Base-by-base conservation (phyloP, 1,140 invertebrate species). In the Plectrocnemia conspersa region DNA sequence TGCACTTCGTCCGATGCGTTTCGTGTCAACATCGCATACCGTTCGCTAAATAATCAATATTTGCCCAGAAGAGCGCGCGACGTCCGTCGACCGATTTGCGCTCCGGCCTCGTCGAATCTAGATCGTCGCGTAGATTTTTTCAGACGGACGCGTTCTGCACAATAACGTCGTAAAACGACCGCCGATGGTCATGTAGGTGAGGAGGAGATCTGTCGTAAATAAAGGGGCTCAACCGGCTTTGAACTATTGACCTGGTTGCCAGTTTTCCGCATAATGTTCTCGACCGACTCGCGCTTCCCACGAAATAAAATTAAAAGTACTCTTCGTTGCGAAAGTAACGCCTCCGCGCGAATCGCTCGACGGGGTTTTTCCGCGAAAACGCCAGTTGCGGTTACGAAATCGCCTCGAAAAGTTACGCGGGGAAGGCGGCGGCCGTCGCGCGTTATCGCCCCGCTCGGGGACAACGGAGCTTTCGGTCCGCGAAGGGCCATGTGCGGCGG, bases 211-310 rank as follows among this genome's bases (percentile, higher is more conserved):
- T 29, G 27, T 29, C n/a, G 27, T 29, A 29, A 29, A 29, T 29
- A 35, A 49, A 49, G 47, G 47, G 32, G 47, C 47, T 32, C 47
- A 49, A 11, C 13, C 47, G 47, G 47, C 47, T 49, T n/a, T 49
- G 47, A 49, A 49, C 47, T 49, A 32, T 49, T 49, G 47, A 49
- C 47, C 47, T 35, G 47, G 25, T 49, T 49, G 47, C 13, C 35
- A 16, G 6, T 38, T 38, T 16, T 16, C 7, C 15, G 35, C 5
- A 15, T 9, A 16, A 38, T 38, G 13, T 16, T 38, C 35, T 38
- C 18, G 35, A 38, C 7, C 35, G 15, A 38, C 35, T 32, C 47
- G 16, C 10, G 40, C 25, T 32, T 19, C 47, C 27, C 15, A 48
- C 19, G 16, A 23, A 47, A 25, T 25, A 23, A 25, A 22, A 44